phyloP scores from a whole-genome alignment of 2,797 vertebrate genomes.

The Enteromius radiatus region DNA sequence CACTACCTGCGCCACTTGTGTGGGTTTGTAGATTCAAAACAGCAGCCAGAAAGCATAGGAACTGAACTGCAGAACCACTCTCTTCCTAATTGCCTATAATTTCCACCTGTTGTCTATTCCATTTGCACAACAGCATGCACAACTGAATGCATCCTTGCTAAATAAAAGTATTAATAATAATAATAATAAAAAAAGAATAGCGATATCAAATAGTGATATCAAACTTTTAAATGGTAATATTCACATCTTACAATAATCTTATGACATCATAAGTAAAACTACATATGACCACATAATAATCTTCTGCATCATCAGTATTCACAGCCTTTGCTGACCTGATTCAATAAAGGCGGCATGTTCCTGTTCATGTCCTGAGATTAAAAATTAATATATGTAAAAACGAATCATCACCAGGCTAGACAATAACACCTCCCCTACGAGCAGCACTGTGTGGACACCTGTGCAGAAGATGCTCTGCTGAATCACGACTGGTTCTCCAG shows the following conservation, averaged over 20 bases:
- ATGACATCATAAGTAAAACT: not conserved
- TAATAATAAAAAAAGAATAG: too few relatives aligned
- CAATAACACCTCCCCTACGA: not conserved
- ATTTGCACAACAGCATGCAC: too few relatives aligned
- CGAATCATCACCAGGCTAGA: constrained; percentile 10
- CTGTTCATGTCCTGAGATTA: not conserved
- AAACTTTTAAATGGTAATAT: not conserved
- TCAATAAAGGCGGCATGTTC: not conserved
- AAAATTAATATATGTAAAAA: constrained; percentile 32
- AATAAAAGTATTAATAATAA: too few relatives aligned
- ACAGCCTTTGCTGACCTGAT: not conserved
- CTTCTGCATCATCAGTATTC: not conserved
- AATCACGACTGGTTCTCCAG: constrained; percentile 53
- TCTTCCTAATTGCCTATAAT: too few relatives aligned
- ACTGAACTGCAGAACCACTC: too few relatives aligned
- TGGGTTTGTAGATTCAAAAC: too few relatives aligned
- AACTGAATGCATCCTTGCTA: not conserved
- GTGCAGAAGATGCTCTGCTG: constrained; percentile 21
- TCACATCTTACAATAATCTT: not conserved
- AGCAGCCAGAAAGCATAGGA: too few relatives aligned
- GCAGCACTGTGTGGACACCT: constrained; percentile 11
- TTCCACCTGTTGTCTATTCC: too few relatives aligned
- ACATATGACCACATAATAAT: not conserved
- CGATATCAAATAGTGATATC: too few relatives aligned
- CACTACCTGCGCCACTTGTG: too few relatives aligned